Evolutionary conservation across 2,797 vertebrate genomes (phyloP), one percentile per base, ranked within the genome.

Genomic region (Parauchenoglanis ngamensis): DNA sequence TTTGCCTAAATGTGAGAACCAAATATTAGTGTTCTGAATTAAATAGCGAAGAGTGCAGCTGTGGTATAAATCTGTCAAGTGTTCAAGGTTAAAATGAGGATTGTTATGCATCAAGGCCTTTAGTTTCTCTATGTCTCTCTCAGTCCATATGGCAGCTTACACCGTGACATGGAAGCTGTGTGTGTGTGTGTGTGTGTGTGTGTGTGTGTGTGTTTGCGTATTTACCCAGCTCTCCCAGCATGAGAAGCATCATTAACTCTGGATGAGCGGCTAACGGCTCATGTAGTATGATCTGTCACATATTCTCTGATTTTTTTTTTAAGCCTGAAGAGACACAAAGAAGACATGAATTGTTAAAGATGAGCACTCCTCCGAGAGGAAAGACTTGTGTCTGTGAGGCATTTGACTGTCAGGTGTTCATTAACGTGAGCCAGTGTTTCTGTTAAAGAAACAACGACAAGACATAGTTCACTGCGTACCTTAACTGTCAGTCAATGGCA

Each of bases 351-450:
- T 68, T 81, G 35, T 81, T 63, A 46, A 61, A 46, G 35, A 81
- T 63, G 40, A 81, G 79, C 23, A 0, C 54, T 76, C 72, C 4
- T 56, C 21, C 31, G 49, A 44, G 77, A 67, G 17, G 7, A 52
- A 73, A 56, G 19, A 68, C 79, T 6, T 78, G 81, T 65, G 65
- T 76, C 78, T 77, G 73, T 54, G 23, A 35, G 77, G 56, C 11
- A 4, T 79, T 79, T 79, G 77, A 70, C 85, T 88, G 87, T 89
- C 87, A 88, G 52, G 56, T 85, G 79, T 85, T 87, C 44, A 63
- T 83, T 86, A 86, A 70, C 75, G 10, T 63, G 56, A 78, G 28
- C 72, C 52, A 49, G 44, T 73, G 84, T 89, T 88, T 85, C 77
- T 40, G 57, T 76, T 82, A 52, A 10, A n/a, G 54, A 49, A 86